A percentile compares a stretch with the other conserved stretches of the same genome.
These are phyloP conservation scores for Aphrophora alni DNA, from an alignment of 2,888 invertebrate genomes.

Conservation along the genomic window DNA sequence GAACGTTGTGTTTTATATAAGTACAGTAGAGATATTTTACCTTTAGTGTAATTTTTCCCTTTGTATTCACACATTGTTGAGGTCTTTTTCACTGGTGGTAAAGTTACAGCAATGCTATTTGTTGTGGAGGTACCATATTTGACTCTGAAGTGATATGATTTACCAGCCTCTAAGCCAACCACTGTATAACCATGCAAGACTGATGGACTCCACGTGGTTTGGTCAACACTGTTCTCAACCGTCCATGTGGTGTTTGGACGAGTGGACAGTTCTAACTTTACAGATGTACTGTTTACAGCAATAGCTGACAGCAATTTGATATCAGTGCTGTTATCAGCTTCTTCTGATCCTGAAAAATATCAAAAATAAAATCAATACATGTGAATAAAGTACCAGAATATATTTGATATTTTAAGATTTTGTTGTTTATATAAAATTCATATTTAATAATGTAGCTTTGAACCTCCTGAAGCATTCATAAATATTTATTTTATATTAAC, in stretches of 20 bases:
- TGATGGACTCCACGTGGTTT: conserved; percentile 56
- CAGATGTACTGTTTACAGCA: conserved; percentile 57
- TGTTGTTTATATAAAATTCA: too few species aligned
- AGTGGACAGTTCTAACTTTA: conserved; percentile 58
- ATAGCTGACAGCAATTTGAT: conserved; percentile 52
- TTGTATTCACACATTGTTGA: conserved; percentile 54
- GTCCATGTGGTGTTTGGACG: conserved; percentile 54
- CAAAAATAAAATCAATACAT: neutral
- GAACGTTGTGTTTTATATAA: too few species aligned
- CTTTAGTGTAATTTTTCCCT: conserved; percentile 53
- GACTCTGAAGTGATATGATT: conserved; percentile 57
- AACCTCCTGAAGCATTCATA: too few species aligned
- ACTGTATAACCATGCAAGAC: conserved; percentile 44
- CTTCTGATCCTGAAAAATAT: conserved; percentile 21
- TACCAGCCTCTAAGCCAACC: conserved; percentile 56
- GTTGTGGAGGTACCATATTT: conserved; percentile 52
- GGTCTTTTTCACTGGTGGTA: conserved; percentile 43
- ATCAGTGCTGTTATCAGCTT: conserved; percentile 27
- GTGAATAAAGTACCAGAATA: neutral
- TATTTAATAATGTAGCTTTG: too few species aligned
- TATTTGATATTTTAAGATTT: too few species aligned
- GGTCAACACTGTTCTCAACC: conserved; percentile 59
- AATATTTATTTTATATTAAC: too few species aligned
- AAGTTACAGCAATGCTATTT: conserved; percentile 48
- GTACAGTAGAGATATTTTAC: too few species aligned